Conservation (phyloP, 2,113 vertebrate species). For the Pycnonotus jocosus region DNA sequence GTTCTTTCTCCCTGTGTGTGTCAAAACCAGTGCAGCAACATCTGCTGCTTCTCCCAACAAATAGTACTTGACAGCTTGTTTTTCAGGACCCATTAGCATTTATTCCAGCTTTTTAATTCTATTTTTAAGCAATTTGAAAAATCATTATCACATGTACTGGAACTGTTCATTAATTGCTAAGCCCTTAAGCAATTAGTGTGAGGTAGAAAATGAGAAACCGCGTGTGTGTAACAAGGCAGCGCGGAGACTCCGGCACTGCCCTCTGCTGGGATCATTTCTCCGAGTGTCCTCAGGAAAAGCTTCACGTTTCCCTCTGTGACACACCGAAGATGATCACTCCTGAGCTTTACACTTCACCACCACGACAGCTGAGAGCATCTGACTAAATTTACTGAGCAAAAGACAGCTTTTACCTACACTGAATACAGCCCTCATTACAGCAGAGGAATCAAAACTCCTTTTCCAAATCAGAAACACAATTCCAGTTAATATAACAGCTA, state of each 20-base stretch:
- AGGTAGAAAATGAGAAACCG: not conserved
- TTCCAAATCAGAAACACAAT: not conserved
- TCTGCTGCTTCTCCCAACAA: not conserved
- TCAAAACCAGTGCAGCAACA: not conserved
- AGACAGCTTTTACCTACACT: not conserved
- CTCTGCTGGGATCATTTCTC: not conserved
- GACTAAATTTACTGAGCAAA: not conserved
- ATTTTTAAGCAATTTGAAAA: not conserved
- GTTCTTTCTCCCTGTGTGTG: not conserved
- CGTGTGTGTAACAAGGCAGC: not conserved
- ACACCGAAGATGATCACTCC: not conserved
- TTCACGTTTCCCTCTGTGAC: not conserved
- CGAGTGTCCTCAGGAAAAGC: not conserved
- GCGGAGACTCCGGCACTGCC: not conserved
- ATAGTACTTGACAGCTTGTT: not conserved
- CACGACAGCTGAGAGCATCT: not conserved
- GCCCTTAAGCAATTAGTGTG: not conserved
- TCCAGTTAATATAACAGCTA: not conserved
- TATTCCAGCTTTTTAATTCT: not conserved
- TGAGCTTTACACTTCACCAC: not conserved
- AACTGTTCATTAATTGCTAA: not conserved
- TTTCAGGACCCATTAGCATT: not conserved
- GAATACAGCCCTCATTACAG: not conserved
- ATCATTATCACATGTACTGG: not conserved
- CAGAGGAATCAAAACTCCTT: not conserved